A percentile compares a stretch with the other conserved stretches of the same genome.
Conservation (phyloP, 2,113 vertebrate species). For the Pluvianellus socialis region DNA sequence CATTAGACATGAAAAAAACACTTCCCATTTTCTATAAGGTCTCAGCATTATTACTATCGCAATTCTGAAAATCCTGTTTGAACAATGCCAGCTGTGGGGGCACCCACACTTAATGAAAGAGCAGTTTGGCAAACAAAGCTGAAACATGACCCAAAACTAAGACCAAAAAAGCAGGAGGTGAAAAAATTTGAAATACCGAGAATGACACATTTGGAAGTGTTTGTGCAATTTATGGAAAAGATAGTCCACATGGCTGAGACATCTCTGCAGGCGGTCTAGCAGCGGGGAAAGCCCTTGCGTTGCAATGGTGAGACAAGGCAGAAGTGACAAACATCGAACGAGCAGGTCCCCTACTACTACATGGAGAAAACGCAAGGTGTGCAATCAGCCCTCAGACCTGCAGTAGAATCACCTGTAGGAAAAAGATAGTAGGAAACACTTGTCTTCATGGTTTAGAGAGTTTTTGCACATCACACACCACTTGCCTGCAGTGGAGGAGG, state of each 20-base stretch:
- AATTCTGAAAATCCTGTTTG: background rate
- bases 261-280: background rate
- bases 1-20: background rate
- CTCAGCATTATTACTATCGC: background rate
- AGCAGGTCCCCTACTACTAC: fast-evolving
- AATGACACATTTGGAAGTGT: background rate
- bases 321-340: background rate
- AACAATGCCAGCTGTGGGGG: background rate
- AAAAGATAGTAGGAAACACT: background rate
- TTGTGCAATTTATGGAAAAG: background rate
- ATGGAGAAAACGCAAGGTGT: background rate
- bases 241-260: background rate
- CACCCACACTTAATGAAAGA: background rate
- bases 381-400: background rate
- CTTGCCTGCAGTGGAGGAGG: background rate
- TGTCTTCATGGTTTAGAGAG: fast-evolving
- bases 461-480: background rate
- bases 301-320: background rate
- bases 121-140: background rate
- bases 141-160: background rate
- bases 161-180: background rate
- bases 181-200: background rate
- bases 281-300: background rate
- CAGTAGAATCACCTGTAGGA: background rate
- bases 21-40: background rate